Evolutionary conservation across 2,888 invertebrate genomes (phyloP).

Genomic region (Cheilosia variabilis): DNA sequence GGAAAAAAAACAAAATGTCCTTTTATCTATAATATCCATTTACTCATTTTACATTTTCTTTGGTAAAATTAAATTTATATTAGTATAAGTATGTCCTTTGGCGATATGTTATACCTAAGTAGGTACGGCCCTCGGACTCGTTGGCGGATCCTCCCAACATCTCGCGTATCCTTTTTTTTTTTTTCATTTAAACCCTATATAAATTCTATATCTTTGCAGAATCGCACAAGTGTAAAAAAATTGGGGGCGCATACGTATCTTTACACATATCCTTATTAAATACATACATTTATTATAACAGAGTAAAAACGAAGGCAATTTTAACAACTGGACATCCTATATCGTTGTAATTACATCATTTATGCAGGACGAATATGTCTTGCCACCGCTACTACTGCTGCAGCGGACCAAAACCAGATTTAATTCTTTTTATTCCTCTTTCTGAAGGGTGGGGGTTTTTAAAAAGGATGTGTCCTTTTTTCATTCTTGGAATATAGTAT

Average conservation of each 20-base stretch:
- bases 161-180: conserved; percentile 50
- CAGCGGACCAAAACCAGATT: conserved; percentile 76
- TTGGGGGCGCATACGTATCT: conserved; percentile 58
- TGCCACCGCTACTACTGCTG: conserved; percentile 71
- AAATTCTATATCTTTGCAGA: conserved; percentile 51
- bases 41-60: conserved; percentile 36
- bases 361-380: conserved; percentile 82
- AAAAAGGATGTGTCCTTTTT: conserved; percentile 71
- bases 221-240: conserved; percentile 41
- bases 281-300: conserved; percentile 68
- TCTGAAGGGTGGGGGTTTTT: conserved; percentile 58
- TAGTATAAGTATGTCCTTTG: conserved; percentile 61
- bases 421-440: conserved; percentile 70
- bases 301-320: conserved; percentile 68
- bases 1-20: conserved; percentile 41
- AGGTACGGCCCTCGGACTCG: conserved; percentile 41
- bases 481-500: conserved; percentile 59
- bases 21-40: conserved; percentile 64
- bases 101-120: conserved; percentile 61
- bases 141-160: conserved; percentile 49
- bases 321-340: conserved; percentile 73
- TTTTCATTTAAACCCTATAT: conserved; percentile 47
- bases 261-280: conserved; percentile 70
- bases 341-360: conserved; percentile 82
- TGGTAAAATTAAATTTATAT: conserved; percentile 56